These are phyloP conservation scores for Hemaris fuciformis DNA, from an alignment of 2,888 invertebrate genomes.

Conservation along the genomic window DNA sequence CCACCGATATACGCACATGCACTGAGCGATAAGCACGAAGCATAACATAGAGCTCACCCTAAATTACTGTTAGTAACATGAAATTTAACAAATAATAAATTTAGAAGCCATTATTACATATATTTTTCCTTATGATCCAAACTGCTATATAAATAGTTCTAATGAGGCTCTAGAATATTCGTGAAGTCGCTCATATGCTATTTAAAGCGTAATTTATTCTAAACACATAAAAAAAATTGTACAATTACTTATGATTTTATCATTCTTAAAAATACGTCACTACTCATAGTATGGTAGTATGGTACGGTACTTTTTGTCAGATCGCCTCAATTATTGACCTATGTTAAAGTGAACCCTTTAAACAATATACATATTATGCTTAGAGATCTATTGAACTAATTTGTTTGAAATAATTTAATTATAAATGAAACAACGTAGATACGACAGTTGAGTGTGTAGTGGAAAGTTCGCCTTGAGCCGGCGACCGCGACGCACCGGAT, in stretches of 20 bases:
- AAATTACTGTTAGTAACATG: neutral
- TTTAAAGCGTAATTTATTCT: no score
- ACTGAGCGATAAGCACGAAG: constrained; percentile 32
- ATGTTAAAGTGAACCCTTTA: no score
- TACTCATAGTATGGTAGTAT: no score
- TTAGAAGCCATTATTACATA: neutral
- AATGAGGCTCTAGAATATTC: no score
- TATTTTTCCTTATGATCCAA: neutral
- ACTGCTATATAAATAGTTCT: no score
- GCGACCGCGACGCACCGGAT: constrained; percentile 18
- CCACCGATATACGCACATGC: constrained; percentile 23
- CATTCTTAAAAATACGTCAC: no score
- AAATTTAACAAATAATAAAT: neutral
- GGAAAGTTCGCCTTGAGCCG: constrained; percentile 40
- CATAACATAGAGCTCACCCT: constrained; percentile 12
- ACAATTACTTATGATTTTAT: no score
- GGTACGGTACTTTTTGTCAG: no score
- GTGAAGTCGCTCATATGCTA: no score
- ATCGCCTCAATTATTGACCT: no score
- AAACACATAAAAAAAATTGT: no score
- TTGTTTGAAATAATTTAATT: neutral
- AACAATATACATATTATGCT: no score
- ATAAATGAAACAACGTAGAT: constrained; percentile 12
- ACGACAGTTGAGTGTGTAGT: constrained; percentile 24
- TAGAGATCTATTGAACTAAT: neutral